phyloP scores from a whole-genome alignment of 2,113 vertebrate species.

The Porphyrio hochstetteri region DNA sequence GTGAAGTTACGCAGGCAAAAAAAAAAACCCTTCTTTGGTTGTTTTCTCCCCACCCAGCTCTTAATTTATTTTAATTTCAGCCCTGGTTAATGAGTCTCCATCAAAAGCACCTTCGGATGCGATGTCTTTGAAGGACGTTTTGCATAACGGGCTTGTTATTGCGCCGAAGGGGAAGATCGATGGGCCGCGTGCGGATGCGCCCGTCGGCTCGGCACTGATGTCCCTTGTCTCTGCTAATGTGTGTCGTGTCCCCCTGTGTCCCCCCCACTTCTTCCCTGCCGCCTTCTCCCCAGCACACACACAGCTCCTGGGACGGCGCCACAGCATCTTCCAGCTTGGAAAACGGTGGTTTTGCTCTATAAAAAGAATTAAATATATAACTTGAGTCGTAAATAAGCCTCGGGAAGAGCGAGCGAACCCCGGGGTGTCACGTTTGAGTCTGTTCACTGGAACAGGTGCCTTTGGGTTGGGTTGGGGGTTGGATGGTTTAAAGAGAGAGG shows the following conservation, averaged over 20 bases:
- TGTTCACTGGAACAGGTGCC: neutral
- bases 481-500: neutral
- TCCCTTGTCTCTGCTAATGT: neutral
- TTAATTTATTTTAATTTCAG: neutral
- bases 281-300: neutral
- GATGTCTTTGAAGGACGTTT: rapidly evolving
- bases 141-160: neutral
- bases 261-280: too few relatives aligned
- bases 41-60: neutral
- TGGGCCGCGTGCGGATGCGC: neutral
- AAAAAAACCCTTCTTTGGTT: neutral
- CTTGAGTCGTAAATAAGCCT: neutral
- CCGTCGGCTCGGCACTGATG: neutral
- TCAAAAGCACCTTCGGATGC: neutral
- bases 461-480: neutral
- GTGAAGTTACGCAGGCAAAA: neutral
- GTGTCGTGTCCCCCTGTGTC: too few relatives aligned
- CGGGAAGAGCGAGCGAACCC: rapidly evolving
- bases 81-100: rapidly evolving
- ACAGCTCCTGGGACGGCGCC: neutral
- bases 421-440: neutral
- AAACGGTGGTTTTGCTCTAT: neutral
- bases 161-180: neutral
- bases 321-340: neutral
- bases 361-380: neutral